Evolutionary conservation across 2,113 vertebrate species (phyloP).

Genomic region (human (Homo sapiens)): GRCh38 chr7:67990001-67990500

Average conservation of each 20-base stretch:
- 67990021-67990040: background rate
- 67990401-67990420: background rate
- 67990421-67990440: background rate
- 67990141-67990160: background rate
- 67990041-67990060: background rate
- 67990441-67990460: background rate
- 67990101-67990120: background rate
- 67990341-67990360: background rate
- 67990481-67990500: conserved; percentile 33
- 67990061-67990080: background rate
- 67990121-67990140: background rate
- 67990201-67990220: background rate
- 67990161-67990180: background rate
- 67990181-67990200: background rate
- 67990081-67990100: background rate
- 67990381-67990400: background rate
- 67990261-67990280: background rate
- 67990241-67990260: background rate
- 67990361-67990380: background rate
- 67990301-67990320: background rate
- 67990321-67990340: background rate
- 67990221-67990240: background rate
- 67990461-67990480: background rate
- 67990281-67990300: background rate
- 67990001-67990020: background rate